Conservation (phyloP, 2,113 vertebrate genomes). For the Murina feae region DNA sequence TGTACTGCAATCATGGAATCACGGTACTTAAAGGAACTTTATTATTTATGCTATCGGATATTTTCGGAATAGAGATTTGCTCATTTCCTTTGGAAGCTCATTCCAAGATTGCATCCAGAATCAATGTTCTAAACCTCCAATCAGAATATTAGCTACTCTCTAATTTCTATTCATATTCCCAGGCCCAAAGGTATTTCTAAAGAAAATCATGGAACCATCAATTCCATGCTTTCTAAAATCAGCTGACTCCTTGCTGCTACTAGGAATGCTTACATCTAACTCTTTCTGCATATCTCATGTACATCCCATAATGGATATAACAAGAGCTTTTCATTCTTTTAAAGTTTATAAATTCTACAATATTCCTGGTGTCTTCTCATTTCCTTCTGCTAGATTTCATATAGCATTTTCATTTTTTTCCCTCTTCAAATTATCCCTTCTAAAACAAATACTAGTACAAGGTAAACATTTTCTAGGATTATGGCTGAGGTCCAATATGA, state of each 20-base stretch:
- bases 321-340: not conserved
- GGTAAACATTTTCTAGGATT: not conserved
- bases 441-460: not conserved
- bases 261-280: not conserved
- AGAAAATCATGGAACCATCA: not conserved
- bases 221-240: not conserved
- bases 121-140: not conserved
- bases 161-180: not conserved
- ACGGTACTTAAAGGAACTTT: not conserved
- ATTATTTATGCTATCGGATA: not conserved
- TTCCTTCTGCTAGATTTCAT: not conserved
- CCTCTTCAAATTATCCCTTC: not conserved
- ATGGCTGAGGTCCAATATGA: not conserved
- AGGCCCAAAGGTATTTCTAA: not conserved
- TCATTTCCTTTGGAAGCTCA: not conserved
- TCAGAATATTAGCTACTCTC: not conserved
- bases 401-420: not conserved
- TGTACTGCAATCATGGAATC: not conserved
- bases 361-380: not conserved
- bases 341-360: not conserved
- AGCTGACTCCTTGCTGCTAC: not conserved
- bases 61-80: not conserved
- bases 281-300: not conserved
- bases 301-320: not conserved
- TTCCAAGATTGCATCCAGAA: not conserved